phyloP scores from a whole-genome alignment of 1,140 invertebrate genomes.

The Saccostrea cuccullata region DNA sequence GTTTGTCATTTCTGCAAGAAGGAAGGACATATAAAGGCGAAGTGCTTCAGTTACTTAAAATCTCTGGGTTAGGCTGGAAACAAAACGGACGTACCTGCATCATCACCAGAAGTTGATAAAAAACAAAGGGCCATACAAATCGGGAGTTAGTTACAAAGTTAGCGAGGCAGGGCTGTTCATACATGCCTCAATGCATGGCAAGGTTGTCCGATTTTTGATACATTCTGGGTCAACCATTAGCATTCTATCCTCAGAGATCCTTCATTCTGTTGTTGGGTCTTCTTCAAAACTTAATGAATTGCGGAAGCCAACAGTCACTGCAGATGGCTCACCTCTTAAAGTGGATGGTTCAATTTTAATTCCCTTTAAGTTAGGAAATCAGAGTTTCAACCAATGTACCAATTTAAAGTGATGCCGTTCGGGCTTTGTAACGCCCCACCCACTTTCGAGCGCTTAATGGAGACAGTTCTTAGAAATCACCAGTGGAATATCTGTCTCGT shows the following conservation, averaged over 20 bases:
- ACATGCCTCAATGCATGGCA: background rate
- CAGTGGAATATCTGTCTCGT: constrained; percentile 15
- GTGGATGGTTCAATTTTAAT: background rate
- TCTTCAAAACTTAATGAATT: background rate
- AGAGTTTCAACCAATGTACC: too few species aligned
- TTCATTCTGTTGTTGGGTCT: background rate
- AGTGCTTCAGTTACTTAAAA: background rate
- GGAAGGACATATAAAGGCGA: background rate
- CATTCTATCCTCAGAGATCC: background rate
- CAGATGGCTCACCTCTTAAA: background rate
- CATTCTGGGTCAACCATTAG: background rate
- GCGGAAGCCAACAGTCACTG: background rate
- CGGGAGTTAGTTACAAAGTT: background rate
- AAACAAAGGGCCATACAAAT: background rate
- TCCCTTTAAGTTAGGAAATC: too few species aligned
- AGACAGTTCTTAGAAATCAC: constrained; percentile 10
- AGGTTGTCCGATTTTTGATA: background rate
- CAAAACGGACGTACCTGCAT: background rate
- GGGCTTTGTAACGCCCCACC: background rate
- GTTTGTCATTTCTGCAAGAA: too few species aligned
- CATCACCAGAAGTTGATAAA: too few species aligned
- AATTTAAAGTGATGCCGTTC: background rate
- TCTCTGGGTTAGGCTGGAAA: too few species aligned
- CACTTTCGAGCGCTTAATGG: constrained; percentile 40
- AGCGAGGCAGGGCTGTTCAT: background rate